Evolutionary conservation across 2,888 invertebrate genomes (phyloP).

Genomic region (Metalampra italica): DNA sequence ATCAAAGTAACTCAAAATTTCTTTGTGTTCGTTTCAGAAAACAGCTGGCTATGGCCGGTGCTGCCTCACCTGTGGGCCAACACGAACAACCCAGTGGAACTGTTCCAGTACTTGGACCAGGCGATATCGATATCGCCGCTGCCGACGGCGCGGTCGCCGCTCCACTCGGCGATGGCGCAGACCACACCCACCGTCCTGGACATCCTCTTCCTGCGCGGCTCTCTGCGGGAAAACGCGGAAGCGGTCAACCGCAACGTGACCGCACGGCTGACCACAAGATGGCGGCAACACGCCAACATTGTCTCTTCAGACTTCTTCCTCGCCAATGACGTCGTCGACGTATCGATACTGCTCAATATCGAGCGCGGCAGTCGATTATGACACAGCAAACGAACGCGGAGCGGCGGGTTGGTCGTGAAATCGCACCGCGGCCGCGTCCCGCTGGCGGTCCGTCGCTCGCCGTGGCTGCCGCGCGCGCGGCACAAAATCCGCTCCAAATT

Average conservation of each 20-base stretch:
- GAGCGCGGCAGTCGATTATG: slow-evolving; percentile 64
- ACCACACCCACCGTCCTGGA: slow-evolving; percentile 82
- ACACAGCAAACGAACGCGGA: slow-evolving; percentile 45
- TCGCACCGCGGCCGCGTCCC: slow-evolving; percentile 18
- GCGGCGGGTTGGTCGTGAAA: slow-evolving; percentile 50
- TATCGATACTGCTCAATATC: slow-evolving; percentile 76
- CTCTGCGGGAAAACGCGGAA: slow-evolving; percentile 81
- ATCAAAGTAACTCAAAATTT: too few relatives aligned
- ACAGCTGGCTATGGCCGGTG: slow-evolving; percentile 81
- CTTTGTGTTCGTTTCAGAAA: slow-evolving; percentile 54
- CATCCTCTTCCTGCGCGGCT: slow-evolving; percentile 79
- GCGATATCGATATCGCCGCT: slow-evolving; percentile 58
- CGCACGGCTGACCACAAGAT: slow-evolving; percentile 81
- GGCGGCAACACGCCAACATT: slow-evolving; percentile 83
- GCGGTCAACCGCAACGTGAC: slow-evolving; percentile 84
- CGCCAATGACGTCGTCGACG: slow-evolving; percentile 83
- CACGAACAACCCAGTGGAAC: slow-evolving; percentile 55
- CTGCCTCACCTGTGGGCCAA: slow-evolving; percentile 83
- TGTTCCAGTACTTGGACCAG: slow-evolving; percentile 61
- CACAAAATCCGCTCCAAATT: slow-evolving; percentile 27
- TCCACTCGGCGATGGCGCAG: slow-evolving; percentile 86
- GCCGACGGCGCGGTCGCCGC: slow-evolving; percentile 60
- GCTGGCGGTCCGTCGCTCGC: slow-evolving; percentile 34
- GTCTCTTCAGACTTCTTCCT: slow-evolving; percentile 86
- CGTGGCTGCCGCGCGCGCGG: slow-evolving; percentile 40